Conservation (phyloP, 2,113 vertebrate species). For the Salvelinus namaycush region DNA sequence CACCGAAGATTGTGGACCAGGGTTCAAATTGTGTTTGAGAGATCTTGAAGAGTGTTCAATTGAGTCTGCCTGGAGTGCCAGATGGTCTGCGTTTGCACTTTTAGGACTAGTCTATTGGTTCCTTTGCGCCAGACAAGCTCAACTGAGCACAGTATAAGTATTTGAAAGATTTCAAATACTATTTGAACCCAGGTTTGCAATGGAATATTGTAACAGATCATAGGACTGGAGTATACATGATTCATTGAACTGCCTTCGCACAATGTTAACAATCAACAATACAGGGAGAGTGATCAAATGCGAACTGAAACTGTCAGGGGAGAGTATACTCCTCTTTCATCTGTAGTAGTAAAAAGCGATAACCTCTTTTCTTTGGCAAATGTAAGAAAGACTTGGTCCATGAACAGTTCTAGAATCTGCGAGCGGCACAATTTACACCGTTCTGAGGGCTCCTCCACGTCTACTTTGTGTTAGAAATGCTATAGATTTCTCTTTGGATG, state of each 20-base stretch:
- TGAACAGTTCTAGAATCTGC: not conserved
- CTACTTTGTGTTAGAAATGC: not conserved
- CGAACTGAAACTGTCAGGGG: not conserved
- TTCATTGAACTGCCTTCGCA: too few relatives aligned
- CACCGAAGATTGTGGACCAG: not conserved
- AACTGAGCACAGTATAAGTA: too few relatives aligned
- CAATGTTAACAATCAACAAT: not conserved
- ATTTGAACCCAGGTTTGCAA: too few relatives aligned
- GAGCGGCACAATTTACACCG: not conserved
- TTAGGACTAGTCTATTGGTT: too few relatives aligned
- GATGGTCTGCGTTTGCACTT: too few relatives aligned
- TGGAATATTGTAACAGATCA: too few relatives aligned
- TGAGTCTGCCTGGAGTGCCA: too few relatives aligned
- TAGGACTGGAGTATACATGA: too few relatives aligned
- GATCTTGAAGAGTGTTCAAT: too few relatives aligned
- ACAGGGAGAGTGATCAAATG: not conserved
- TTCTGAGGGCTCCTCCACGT: not conserved
- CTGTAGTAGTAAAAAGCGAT: not conserved
- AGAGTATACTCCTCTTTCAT: not conserved
- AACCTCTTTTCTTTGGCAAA: not conserved
- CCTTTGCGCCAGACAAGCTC: too few relatives aligned
- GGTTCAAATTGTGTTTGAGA: too few relatives aligned
- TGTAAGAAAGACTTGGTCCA: not conserved
- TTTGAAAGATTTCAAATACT: too few relatives aligned
- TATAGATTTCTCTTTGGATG: not conserved